Evolutionary conservation across 2,113 vertebrate species (phyloP), one percentile per base, ranked within the genome.

Genomic region (Hippopotamus amphibius): DNA sequence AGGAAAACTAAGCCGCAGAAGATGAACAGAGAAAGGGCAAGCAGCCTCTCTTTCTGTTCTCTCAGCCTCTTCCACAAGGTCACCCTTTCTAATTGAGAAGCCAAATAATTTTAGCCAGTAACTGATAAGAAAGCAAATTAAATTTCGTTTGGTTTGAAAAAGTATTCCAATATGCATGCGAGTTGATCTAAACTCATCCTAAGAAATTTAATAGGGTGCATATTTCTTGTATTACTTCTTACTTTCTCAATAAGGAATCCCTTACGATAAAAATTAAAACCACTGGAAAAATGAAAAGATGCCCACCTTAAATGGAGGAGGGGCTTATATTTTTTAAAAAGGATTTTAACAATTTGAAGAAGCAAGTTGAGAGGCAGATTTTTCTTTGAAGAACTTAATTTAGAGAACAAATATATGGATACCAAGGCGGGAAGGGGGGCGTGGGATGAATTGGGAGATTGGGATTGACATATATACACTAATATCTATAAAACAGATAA

Each of bases 111-210:
- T 66, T 59, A 83, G 41, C 50, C 17, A 72, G 37, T 93, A 91
- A 92, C 55, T 92, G 63, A 95, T 37, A 89, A 72, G 7, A 95
- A 88, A 97, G 24, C 26, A 91, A 95, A 95, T 74, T 72, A 74
- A 93, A 55, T 92, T 94, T 95, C 37, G 88, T 68, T 88, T 90
- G 41, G 59, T 30, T 96, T 86, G 48, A 69, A 95, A 93, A 93
- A 59, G 3, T 37, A 72, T 81, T 83, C 24, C 41, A 90, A 17
- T 55, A 66, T 74, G 46, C 22, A 37, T 48, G 77, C 46, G 15
- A 88, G 11, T 16, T 86, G 53, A 28, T 53, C 2, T 79, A 87
- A 65, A 63, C 26, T 46, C 24, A 61, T 6, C 79, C 48, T 55
- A 84, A 89, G 63, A 82, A 84, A 85, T 77, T 63, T 43, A 68